Percentiles rank a stretch among this genome's conserved stretches.
phyloP scores from a whole-genome alignment of 2,113 vertebrate genomes.

The Psophia crepitans region DNA sequence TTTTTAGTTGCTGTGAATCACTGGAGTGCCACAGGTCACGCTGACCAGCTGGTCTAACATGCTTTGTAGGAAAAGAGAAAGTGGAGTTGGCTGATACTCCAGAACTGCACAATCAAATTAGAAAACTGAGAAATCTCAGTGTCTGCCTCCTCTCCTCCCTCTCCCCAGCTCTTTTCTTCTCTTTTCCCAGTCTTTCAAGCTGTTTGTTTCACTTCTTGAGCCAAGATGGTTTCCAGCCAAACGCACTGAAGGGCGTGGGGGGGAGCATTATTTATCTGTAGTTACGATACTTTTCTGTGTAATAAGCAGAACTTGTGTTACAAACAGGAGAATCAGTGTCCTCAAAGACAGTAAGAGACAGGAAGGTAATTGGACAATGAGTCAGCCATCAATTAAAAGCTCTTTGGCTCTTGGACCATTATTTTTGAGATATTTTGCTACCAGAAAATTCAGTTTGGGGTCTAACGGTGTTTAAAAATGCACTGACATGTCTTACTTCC shows the following conservation, averaged over 20 bases:
- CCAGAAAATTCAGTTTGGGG: neutral
- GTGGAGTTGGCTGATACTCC: neutral
- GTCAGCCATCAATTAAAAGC: neutral
- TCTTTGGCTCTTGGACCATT: neutral
- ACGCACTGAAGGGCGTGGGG: neutral
- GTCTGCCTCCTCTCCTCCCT: neutral
- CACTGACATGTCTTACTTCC: fast-evolving
- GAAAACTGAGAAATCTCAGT: neutral
- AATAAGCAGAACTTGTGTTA: neutral
- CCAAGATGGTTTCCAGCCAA: neutral
- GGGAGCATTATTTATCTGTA: neutral
- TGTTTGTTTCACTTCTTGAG: neutral
- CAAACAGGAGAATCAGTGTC: neutral
- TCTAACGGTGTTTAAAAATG: neutral
- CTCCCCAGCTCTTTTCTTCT: neutral
- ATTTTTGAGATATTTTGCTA: neutral
- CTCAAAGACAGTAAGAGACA: neutral
- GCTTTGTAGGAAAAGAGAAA: neutral
- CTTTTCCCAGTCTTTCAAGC: neutral
- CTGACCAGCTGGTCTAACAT: neutral
- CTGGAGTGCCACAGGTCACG: neutral
- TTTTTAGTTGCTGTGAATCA: constrained; percentile 21
- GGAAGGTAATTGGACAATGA: neutral
- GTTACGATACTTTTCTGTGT: neutral
- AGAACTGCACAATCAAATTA: neutral